Percentiles rank a stretch among this genome's conserved stretches.
These are phyloP conservation scores for Pelusios castaneus DNA, from an alignment of 2,113 vertebrate genomes.

Conservation along the genomic window DNA sequence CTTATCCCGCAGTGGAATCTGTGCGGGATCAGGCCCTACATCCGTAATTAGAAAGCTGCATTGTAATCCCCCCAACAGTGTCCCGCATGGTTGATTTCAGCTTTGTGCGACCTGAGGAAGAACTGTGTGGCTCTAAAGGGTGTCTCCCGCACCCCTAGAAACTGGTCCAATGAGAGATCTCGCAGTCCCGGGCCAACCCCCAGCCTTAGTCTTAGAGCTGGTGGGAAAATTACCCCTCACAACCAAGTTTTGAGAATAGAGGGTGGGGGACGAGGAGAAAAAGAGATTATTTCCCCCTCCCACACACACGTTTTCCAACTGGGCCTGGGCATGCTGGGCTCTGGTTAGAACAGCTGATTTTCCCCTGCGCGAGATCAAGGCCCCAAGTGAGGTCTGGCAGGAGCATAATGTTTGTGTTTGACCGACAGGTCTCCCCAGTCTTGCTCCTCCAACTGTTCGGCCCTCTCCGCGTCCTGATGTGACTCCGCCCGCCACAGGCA, in stretches of 20 bases:
- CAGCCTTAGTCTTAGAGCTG: not conserved
- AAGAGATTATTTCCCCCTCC: not conserved
- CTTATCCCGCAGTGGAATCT: not conserved
- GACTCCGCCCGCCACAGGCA: slow-evolving; percentile 79
- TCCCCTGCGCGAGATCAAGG: not conserved
- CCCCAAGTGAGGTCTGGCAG: not conserved
- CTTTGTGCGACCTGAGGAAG: not conserved
- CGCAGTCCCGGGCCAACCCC: too few species aligned
- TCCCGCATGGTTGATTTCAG: not conserved
- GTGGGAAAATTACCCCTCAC: not conserved
- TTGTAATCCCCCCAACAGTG: not conserved
- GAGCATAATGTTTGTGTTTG: not conserved
- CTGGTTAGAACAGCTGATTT: not conserved
- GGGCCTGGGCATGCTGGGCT: not conserved
- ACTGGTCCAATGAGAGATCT: not conserved
- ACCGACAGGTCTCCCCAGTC: slow-evolving; percentile 85
- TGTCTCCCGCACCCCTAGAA: not conserved
- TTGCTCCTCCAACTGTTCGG: slow-evolving; percentile 80
- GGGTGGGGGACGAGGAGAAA: not conserved
- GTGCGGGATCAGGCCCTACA: not conserved
- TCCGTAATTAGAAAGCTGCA: not conserved
- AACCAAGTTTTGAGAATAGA: not conserved
- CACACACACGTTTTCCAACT: not conserved
- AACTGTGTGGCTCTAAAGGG: not conserved
- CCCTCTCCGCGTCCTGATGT: slow-evolving; percentile 87